phyloP scores from a whole-genome alignment of 2,113 vertebrate species.

The Empidonax alnorum region DNA sequence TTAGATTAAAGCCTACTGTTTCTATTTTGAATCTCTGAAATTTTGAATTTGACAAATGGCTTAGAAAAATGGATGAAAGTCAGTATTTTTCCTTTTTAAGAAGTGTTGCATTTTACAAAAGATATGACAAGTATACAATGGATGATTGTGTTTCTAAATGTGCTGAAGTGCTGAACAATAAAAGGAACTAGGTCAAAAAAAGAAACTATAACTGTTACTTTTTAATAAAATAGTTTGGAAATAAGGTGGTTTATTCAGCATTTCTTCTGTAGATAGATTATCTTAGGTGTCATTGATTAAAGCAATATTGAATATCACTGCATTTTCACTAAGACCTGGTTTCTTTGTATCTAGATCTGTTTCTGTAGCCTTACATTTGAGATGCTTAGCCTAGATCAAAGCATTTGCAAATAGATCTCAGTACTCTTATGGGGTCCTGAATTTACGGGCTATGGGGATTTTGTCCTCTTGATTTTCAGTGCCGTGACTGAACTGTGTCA shows the following conservation, averaged over 20 bases:
- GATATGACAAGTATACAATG: background rate
- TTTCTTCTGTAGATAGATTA: background rate
- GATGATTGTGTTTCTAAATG: slow-evolving; percentile 22
- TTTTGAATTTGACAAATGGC: slow-evolving; percentile 15
- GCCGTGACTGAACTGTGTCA: background rate
- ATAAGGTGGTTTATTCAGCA: background rate
- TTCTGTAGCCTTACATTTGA: background rate
- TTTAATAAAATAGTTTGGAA: background rate
- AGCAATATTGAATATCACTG: background rate
- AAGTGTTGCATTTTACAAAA: background rate
- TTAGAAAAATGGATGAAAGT: slow-evolving; percentile 12
- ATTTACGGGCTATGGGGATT: background rate
- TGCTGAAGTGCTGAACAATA: background rate
- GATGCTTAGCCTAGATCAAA: background rate
- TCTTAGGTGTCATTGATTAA: background rate
- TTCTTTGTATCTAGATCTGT: background rate
- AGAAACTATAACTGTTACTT: background rate
- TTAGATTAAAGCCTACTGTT: slow-evolving; percentile 18
- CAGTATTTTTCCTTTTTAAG: background rate
- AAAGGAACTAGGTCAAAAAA: slow-evolving; percentile 17
- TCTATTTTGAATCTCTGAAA: slow-evolving; percentile 1
- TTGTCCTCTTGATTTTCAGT: background rate
- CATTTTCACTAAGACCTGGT: background rate
- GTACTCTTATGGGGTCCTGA: background rate
- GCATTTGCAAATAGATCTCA: background rate